These are phyloP conservation scores for Alitta virens DNA, from an alignment of 2,888 invertebrate genomes.

Conservation along the genomic window DNA sequence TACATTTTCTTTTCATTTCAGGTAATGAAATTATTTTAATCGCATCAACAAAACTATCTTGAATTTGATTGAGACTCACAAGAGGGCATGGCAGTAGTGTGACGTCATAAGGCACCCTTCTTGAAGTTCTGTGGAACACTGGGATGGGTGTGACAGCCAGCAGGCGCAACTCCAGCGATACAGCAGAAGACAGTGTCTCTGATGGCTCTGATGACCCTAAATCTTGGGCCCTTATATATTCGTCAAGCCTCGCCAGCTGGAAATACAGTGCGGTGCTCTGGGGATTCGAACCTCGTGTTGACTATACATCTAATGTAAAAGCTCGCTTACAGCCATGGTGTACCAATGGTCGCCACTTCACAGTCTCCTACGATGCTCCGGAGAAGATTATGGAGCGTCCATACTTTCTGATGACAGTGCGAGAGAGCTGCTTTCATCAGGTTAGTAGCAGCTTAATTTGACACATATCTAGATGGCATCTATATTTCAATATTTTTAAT, in stretches of 20 bases:
- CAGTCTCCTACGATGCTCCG: slow-evolving; percentile 26
- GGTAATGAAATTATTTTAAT: too few species aligned
- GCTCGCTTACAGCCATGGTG: slow-evolving; percentile 35
- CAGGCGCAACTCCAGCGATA: slow-evolving; percentile 11
- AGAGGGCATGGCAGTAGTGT: too few species aligned
- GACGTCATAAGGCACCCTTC: too few species aligned
- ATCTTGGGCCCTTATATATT: slow-evolving; percentile 16
- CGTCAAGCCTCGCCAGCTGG: slow-evolving; percentile 28
- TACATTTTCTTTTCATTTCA: too few species aligned
- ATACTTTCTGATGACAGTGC: slow-evolving; percentile 29
- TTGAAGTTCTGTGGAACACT: too few species aligned
- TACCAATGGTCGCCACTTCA: slow-evolving; percentile 29
- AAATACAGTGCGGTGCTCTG: slow-evolving; percentile 33
- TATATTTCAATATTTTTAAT: too few species aligned
- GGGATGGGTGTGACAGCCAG: slow-evolving; percentile 11
- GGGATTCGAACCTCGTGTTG: slow-evolving; percentile 34
- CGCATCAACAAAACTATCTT: too few species aligned
- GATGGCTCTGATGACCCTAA: not conserved
- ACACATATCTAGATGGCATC: too few species aligned
- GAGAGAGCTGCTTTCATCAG: slow-evolving; percentile 30
- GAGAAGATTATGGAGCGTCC: slow-evolving; percentile 26
- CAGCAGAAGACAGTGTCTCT: not conserved
- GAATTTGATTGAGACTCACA: too few species aligned
- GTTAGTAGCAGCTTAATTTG: too few species aligned
- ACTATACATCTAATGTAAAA: slow-evolving; percentile 33